These are phyloP conservation scores for Dysmachus trigonus DNA, from an alignment of 2,888 invertebrate genomes.

Conservation along the genomic window DNA sequence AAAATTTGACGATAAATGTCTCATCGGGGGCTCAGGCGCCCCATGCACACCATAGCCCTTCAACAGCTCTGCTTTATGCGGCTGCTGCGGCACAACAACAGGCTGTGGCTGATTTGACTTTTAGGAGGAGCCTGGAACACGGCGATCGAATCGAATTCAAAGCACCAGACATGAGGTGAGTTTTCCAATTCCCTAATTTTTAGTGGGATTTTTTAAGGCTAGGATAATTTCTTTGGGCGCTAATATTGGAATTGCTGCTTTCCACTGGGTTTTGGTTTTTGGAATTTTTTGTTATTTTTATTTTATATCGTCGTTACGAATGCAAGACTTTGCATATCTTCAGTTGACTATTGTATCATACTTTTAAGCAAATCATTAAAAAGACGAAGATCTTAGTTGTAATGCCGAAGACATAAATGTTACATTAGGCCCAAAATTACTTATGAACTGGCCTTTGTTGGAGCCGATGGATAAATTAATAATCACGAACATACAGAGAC, in stretches of 20 bases:
- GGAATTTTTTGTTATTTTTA: background rate
- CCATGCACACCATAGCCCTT: conserved; percentile 45
- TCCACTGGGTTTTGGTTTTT: background rate
- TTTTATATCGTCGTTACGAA: background rate
- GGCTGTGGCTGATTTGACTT: conserved; percentile 28
- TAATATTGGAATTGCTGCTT: background rate
- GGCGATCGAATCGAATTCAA: conserved; percentile 51
- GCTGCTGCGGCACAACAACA: conserved; percentile 50
- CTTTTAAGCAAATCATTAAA: background rate
- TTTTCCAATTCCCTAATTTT: background rate
- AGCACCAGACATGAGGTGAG: conserved; percentile 50
- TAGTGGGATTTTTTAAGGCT: background rate
- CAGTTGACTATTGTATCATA: background rate
- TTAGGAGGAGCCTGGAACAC: conserved; percentile 43
- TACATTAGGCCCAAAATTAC: too few relatives aligned
- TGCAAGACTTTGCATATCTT: background rate
- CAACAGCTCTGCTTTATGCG: conserved; percentile 53
- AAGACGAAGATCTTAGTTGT: background rate
- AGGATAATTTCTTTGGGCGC: background rate
- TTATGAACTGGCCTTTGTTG: too few relatives aligned
- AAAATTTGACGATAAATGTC: conserved; percentile 47
- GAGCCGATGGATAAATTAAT: too few relatives aligned
- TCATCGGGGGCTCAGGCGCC: conserved; percentile 30
- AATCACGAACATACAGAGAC: too few relatives aligned
- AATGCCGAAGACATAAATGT: background rate